Conservation (phyloP, 1,140 invertebrate genomes). For the Wiebesia pumilae region DNA sequence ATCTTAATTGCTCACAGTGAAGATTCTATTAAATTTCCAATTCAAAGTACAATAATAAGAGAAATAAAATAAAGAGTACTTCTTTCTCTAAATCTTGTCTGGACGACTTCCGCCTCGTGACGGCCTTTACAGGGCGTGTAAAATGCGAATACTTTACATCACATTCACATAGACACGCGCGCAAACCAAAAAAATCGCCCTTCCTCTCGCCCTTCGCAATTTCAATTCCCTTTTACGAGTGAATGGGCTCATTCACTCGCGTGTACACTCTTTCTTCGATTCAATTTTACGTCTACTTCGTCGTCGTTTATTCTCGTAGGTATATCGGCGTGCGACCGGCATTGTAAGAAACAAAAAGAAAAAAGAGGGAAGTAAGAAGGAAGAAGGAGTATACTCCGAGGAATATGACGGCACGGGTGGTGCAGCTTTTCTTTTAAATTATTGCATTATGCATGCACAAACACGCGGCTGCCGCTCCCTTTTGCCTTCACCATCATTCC, state of each 20-base stretch:
- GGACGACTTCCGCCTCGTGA: slow-evolving; percentile 44
- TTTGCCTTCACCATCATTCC: slow-evolving; percentile 2
- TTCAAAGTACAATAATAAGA: neutral
- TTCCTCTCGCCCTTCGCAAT: neutral
- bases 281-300: neutral
- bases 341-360: slow-evolving; percentile 10
- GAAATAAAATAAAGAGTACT: neutral
- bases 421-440: slow-evolving; percentile 18
- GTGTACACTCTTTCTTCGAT: slow-evolving; percentile 15
- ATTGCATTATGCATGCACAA: slow-evolving; percentile 24
- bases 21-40: neutral
- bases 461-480: neutral
- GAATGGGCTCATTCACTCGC: slow-evolving; percentile 27
- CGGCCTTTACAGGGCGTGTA: neutral
- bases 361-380: neutral
- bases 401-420: slow-evolving; percentile 8
- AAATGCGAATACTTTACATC: slow-evolving; percentile 13
- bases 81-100: slow-evolving; percentile 25
- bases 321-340: slow-evolving; percentile 5
- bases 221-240: slow-evolving; percentile 14
- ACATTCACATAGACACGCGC: neutral
- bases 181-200: neutral
- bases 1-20: neutral
- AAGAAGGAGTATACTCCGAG: neutral
- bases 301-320: neutral